Conservation (phyloP, 2,888 invertebrate species). For the Trypoxylon attenuatum region DNA sequence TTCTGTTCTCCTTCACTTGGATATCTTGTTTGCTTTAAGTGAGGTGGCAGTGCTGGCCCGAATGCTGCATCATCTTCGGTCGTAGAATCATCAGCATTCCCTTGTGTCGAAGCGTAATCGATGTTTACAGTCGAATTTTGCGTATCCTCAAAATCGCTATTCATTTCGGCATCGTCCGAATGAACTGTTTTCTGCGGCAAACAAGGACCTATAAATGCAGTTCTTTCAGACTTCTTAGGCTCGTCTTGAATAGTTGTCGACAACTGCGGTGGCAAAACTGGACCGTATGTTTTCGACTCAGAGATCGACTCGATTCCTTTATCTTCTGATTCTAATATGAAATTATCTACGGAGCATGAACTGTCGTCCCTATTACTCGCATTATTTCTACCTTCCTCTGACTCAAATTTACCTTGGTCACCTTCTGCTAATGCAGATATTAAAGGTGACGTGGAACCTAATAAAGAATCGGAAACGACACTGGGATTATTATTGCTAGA, state of each 20-base stretch:
- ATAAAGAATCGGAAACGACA: constrained; percentile 64
- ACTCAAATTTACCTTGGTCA: constrained; percentile 14
- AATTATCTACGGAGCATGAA: constrained; percentile 11
- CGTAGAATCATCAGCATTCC: constrained; percentile 8
- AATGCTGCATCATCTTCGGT: constrained; percentile 41
- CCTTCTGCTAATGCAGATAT: constrained; percentile 29
- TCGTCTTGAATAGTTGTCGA: no score
- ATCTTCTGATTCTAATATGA: constrained; percentile 3
- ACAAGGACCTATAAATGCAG: constrained; percentile 63
- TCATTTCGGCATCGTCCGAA: no score
- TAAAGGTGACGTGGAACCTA: constrained; percentile 45
- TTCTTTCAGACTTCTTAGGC: not conserved
- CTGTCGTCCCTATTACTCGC: constrained; percentile 11
- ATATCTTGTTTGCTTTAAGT: constrained; percentile 54
- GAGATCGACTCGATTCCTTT: constrained; percentile 7
- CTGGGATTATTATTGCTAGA: constrained; percentile 63
- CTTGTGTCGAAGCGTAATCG: not conserved
- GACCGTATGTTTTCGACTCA: constrained; percentile 39
- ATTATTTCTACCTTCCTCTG: constrained; percentile 22
- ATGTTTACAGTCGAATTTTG: constrained; percentile 3
- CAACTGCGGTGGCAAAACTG: constrained; percentile 51
- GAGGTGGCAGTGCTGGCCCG: constrained; percentile 73
- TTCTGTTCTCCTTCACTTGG: constrained; percentile 38
- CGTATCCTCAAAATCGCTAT: constrained; percentile 28
- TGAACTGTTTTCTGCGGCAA: constrained; percentile 63